Evolutionary conservation across 1,140 invertebrate genomes (phyloP), one percentile per base, ranked within the genome.

Genomic region (Orius insidiosus): DNA sequence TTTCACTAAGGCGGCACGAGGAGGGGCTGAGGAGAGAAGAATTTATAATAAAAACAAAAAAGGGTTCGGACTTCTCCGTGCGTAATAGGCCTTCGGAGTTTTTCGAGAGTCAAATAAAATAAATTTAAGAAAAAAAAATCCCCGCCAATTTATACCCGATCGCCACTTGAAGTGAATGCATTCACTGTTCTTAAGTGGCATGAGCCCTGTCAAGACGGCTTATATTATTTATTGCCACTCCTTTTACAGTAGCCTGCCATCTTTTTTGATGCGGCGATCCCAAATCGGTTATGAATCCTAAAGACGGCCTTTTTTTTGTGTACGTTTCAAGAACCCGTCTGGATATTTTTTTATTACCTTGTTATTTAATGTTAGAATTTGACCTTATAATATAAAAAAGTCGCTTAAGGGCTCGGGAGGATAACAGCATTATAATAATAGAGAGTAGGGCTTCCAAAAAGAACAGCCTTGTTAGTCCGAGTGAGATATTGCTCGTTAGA

Each of bases 401-500:
- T 24, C 24, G 24, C 24, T 24, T 24, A 24, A 24, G 24, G 24
- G 24, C 24, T 24, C 7, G 24, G 24, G 24, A n/a, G 24, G 24
- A 24, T 24, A 24, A 24, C 24, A 24, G 24, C 24, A 24, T 24
- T 24, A 24, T 24, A 24, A 24, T 24, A 24, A 24, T 24, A 24
- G 24, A 24, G 24, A 3, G 24, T 24, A 24, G 24, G 24, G 24
- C 24, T 24, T 24, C 24, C 24, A 24, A 24, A 43, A 30, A 43
- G 31, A 43, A 30, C 41, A 18, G 41, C 41, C 41, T 43, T 43
- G 41, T 43, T 43, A 43, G 16, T 18, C n/a, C 41, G 41, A 43
- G 41, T 43, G 31, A 43, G 41, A 43, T 43, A 43, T 43, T 43
- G 41, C 41, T 43, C 41, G 41, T 43, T 43, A 43, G 31, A 30